Evolutionary conservation across 2,888 invertebrate species (phyloP), one percentile per base, ranked within the genome.

Genomic region (Sthenelais limicola): DNA sequence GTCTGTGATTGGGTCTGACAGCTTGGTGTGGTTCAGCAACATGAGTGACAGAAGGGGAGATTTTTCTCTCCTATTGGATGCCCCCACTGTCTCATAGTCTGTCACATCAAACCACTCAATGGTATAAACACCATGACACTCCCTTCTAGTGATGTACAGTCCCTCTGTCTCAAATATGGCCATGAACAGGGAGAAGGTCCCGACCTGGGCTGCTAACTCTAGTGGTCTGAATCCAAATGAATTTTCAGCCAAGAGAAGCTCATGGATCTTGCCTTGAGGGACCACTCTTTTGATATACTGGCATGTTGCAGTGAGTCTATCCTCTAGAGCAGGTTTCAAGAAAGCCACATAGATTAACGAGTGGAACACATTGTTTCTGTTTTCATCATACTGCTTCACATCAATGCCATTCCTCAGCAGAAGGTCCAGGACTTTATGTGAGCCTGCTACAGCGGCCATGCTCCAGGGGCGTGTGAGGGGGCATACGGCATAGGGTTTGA

Each of bases 101-200:
- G 67, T 67, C 12, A 67, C 43, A n/a, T 67, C 67, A 62, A 62
- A 62, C 62, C 62, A 62, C 62, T 62, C 62, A 12, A 67, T 67
- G 12, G 47, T 67, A 21, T 67, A 67, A 3, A 67, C 67, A 7
- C 49, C 67, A 32, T 67, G 67, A 15, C 38, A 28, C 18, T 62
- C 62, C 4, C 3, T 62, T 21, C 62, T 1, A 1, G 62, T 62
- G 1, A 62, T 9, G 28, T 67, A 67, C 1, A 67, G 32, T 1
- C 67, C 67, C 26, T 67, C 67, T 18, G 67, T 67, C n/a, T 48
- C 48, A 7, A 67, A 49, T 12, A 67, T 48, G 5, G 26, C 48
- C 7, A 24, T 67, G 48, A 67, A 67, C 1, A 67, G 28, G 9
- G 48, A 5, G 21, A 67, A 67, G 18, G 67, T 48, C 3, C 67